Conservation (phyloP, 2,888 invertebrate genomes). For the Drosophila mettleri region DNA sequence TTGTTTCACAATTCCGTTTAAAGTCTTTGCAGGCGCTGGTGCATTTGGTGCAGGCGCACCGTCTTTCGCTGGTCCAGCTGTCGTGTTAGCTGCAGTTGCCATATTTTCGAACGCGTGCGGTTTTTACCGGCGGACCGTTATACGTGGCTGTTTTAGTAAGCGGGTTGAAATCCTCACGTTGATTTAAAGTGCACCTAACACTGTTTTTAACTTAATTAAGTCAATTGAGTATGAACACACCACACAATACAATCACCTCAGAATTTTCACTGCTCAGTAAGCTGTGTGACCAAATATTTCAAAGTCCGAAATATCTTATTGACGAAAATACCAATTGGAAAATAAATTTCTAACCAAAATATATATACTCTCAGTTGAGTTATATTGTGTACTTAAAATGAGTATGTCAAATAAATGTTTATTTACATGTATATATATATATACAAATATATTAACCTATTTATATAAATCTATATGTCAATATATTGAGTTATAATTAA, state of each 20-base stretch:
- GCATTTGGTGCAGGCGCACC: slow-evolving; percentile 65
- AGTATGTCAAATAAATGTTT: slow-evolving; percentile 5
- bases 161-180: slow-evolving; percentile 64
- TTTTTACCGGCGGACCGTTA: slow-evolving; percentile 71
- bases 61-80: slow-evolving; percentile 81
- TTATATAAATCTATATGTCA: slow-evolving; percentile 10
- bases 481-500: slow-evolving; percentile 18
- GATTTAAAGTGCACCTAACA: slow-evolving; percentile 69
- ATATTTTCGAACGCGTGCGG: slow-evolving; percentile 75
- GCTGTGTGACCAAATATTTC: slow-evolving; percentile 39
- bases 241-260: slow-evolving; percentile 64
- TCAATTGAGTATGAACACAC: slow-evolving; percentile 74
- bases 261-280: slow-evolving; percentile 60
- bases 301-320: slow-evolving; percentile 18
- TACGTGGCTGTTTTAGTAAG: slow-evolving; percentile 60
- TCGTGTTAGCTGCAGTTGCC: slow-evolving; percentile 78
- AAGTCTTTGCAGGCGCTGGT: slow-evolving; percentile 69
- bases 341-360: slow-evolving; percentile 13
- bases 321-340: slow-evolving; percentile 19
- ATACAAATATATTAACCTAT: slow-evolving; percentile 1
- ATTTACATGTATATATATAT: slow-evolving; percentile 10
- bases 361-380: slow-evolving; percentile 8
- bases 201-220: slow-evolving; percentile 72
- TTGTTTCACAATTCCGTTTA: slow-evolving; percentile 84
- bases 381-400: slow-evolving; percentile 10